These are phyloP conservation scores for Corbicula japonica DNA, from an alignment of 2,888 invertebrate species.

Conservation along the genomic window DNA sequence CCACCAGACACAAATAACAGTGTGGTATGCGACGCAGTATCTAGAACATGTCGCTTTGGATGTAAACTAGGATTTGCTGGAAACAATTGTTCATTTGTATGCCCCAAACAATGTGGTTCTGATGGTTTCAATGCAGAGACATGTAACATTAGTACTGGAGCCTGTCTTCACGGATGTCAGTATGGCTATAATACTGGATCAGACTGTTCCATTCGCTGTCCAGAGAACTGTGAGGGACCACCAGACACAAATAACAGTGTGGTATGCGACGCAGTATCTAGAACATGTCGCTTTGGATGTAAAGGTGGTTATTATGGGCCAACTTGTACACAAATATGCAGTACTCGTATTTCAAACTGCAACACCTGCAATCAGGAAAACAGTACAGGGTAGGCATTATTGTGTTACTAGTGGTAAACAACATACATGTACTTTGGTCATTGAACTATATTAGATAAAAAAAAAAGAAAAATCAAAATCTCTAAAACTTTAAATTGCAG, in stretches of 20 bases:
- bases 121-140: background rate
- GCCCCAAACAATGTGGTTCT: constrained; percentile 16
- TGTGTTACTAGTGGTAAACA: too few species aligned
- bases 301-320: constrained; percentile 3
- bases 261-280: constrained; percentile 1
- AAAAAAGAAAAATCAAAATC: too few species aligned
- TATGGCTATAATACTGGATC: constrained; percentile 20
- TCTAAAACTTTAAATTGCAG: too few species aligned
- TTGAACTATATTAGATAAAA: background rate
- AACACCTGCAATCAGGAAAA: background rate
- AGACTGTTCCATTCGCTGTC: constrained; percentile 18
- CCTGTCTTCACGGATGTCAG: constrained; percentile 18
- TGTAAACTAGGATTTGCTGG: constrained; percentile 20
- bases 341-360: background rate
- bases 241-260: background rate
- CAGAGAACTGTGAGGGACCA: background rate
- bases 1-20: too few species aligned
- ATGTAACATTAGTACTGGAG: constrained; percentile 9
- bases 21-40: too few species aligned
- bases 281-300: constrained; percentile 10
- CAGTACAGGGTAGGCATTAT: background rate
- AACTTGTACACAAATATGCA: constrained; percentile 17
- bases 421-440: too few species aligned
- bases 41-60: too few species aligned
- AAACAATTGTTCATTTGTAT: constrained; percentile 3